Evolutionary conservation across 2,888 invertebrate species (phyloP).

Genomic region (Cylloceria caligata): DNA sequence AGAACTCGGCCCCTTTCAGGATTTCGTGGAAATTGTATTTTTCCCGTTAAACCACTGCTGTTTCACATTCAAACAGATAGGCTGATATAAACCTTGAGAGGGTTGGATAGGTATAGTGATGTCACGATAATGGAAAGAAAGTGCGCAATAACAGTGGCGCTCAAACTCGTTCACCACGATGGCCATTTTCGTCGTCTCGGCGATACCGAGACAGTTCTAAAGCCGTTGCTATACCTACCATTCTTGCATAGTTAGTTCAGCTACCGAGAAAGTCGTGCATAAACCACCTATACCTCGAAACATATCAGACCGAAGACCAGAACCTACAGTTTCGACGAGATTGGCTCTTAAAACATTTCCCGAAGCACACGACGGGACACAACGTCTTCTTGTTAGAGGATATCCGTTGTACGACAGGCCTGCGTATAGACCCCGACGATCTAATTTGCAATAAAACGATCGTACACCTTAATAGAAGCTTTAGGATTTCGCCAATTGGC

Average conservation of each 20-base stretch:
- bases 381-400: slow-evolving; percentile 25
- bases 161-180: slow-evolving; percentile 55
- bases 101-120: slow-evolving; percentile 26
- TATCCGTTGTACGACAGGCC: slow-evolving; percentile 18
- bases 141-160: slow-evolving; percentile 61
- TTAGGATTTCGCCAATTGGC: neutral
- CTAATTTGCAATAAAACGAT: slow-evolving; percentile 55
- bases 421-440: slow-evolving; percentile 15
- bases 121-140: slow-evolving; percentile 66
- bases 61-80: slow-evolving; percentile 33
- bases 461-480: slow-evolving; percentile 26
- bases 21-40: slow-evolving; percentile 35
- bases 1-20: slow-evolving; percentile 9
- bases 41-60: slow-evolving; percentile 27
- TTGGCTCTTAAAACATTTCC: slow-evolving; percentile 62
- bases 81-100: slow-evolving; percentile 42
- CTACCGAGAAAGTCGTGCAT: slow-evolving; percentile 40
- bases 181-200: slow-evolving; percentile 21
- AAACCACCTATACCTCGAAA: slow-evolving; percentile 30
- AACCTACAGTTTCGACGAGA: slow-evolving; percentile 51
- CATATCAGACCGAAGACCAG: slow-evolving; percentile 18
- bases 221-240: neutral
- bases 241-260: slow-evolving; percentile 19
- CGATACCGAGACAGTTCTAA: neutral
- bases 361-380: slow-evolving; percentile 19